These are phyloP conservation scores for Ameiurus melas DNA, from an alignment of 2,113 vertebrate species.

Conservation along the genomic window DNA sequence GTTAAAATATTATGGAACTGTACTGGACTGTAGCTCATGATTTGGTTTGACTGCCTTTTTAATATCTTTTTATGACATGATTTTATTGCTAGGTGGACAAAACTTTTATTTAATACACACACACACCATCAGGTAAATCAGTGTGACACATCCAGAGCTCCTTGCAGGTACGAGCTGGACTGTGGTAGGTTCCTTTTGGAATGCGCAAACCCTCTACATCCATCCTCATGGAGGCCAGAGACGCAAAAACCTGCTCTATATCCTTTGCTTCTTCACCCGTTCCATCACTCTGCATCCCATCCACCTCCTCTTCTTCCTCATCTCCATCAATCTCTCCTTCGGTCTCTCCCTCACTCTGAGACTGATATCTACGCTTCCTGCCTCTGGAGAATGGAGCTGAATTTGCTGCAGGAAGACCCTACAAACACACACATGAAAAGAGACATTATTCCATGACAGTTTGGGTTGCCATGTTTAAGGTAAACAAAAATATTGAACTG, in stretches of 20 bases:
- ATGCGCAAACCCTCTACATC: constrained; percentile 95
- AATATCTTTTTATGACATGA: not conserved
- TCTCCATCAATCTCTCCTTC: constrained; percentile 67
- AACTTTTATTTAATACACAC: not conserved
- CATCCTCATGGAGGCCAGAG: constrained; percentile 87
- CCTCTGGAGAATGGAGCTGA: constrained; percentile 68
- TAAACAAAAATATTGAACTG: not conserved
- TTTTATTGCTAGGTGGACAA: not conserved
- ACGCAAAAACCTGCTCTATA: constrained; percentile 95
- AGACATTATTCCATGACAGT: too few species aligned
- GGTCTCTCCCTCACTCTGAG: constrained; percentile 75
- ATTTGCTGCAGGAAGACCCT: constrained; percentile 76
- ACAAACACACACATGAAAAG: not conserved
- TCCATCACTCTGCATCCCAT: constrained; percentile 64
- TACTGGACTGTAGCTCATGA: not conserved
- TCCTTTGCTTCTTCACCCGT: constrained; percentile 77
- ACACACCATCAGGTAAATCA: constrained; percentile 84
- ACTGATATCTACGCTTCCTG: constrained; percentile 76
- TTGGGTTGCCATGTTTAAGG: not conserved
- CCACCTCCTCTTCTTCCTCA: constrained; percentile 67
- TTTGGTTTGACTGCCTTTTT: not conserved
- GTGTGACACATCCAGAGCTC: constrained; percentile 91
- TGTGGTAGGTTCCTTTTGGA: constrained; percentile 86
- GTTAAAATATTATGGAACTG: not conserved
- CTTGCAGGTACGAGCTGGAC: constrained; percentile 94